phyloP scores from a whole-genome alignment of 2,113 vertebrate species.

The Lasiurus cinereus region DNA sequence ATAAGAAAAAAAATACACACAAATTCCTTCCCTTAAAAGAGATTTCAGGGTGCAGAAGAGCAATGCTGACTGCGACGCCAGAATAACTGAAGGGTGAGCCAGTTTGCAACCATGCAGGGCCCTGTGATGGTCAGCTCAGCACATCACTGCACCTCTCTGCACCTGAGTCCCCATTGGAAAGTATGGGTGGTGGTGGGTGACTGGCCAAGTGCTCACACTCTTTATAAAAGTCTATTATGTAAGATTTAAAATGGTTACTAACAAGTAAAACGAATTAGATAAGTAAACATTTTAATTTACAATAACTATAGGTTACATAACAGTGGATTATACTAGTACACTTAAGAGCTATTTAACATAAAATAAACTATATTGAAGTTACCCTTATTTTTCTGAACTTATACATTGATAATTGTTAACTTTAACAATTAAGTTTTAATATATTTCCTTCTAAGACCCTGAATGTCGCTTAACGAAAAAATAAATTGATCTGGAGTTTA shows the following conservation, averaged over 20 bases:
- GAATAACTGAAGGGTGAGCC: not conserved
- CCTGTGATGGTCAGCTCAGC: not conserved
- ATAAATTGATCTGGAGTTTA: not conserved
- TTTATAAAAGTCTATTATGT: not conserved
- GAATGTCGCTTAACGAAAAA: not conserved
- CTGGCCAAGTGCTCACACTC: not conserved
- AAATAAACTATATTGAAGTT: slow-evolving; percentile 15
- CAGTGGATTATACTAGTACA: not conserved
- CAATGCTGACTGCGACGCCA: not conserved
- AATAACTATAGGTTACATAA: not conserved
- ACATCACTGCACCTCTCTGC: rapidly evolving
- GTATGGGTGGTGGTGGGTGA: not conserved
- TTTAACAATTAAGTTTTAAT: slow-evolving; percentile 1
- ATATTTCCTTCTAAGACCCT: not conserved
- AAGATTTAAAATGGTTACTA: not conserved
- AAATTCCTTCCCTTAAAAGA: not conserved
- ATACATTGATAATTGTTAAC: not conserved
- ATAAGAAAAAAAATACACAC: not conserved
- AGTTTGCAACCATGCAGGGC: not conserved
- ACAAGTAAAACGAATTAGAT: not conserved
- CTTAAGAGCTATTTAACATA: not conserved
- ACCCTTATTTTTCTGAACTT: not conserved
- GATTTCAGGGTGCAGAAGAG: not conserved
- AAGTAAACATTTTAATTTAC: not conserved
- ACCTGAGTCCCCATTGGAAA: not conserved